Conservation (phyloP, 2,113 vertebrate species). For the Spermophilus dauricus region DNA sequence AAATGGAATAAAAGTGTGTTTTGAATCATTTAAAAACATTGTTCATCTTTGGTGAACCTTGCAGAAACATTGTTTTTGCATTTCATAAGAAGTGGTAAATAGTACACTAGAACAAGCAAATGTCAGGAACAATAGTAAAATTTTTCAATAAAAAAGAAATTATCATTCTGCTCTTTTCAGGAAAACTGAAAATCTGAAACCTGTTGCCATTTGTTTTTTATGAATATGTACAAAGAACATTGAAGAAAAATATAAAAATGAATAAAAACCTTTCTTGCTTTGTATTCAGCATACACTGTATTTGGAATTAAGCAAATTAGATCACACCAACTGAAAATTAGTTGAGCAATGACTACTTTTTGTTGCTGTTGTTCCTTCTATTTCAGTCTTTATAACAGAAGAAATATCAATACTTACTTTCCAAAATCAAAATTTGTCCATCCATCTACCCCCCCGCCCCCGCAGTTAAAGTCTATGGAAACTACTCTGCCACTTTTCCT, state of each 20-base stretch:
- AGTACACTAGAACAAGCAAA: background rate
- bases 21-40: slow-evolving; percentile 61
- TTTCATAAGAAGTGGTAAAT: slow-evolving; percentile 46
- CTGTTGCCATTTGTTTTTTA: slow-evolving; percentile 27
- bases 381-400: slow-evolving; percentile 11
- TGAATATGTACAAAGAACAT: background rate
- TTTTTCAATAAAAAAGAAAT: background rate
- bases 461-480: background rate
- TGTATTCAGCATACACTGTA: background rate
- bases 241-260: slow-evolving; percentile 2
- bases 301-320: background rate
- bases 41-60: slow-evolving; percentile 33
- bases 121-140: background rate
- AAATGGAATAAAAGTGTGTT: slow-evolving; percentile 65
- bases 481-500: background rate
- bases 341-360: background rate
- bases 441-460: fast-evolving
- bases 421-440: background rate
- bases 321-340: slow-evolving; percentile 1
- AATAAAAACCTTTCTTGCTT: slow-evolving; percentile 3
- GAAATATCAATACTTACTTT: slow-evolving; percentile 8
- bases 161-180: background rate
- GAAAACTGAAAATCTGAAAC: slow-evolving; percentile 3
- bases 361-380: background rate
- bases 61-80: slow-evolving; percentile 49